Conservation (phyloP, 2,888 invertebrate genomes). For the Idaea dimidiata region DNA sequence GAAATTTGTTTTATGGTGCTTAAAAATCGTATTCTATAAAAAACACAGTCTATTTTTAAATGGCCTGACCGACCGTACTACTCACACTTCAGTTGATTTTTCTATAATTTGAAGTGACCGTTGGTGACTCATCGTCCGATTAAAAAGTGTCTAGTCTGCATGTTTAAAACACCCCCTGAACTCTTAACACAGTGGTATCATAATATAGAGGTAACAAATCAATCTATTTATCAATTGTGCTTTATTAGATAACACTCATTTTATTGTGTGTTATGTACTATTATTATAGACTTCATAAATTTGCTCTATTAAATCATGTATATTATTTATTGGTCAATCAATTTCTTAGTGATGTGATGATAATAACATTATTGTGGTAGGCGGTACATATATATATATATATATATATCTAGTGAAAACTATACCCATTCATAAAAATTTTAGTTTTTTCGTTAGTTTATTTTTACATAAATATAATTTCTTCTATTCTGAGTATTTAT, state of each 20-base stretch:
- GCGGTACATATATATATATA: too few species aligned
- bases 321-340: slow-evolving; percentile 10
- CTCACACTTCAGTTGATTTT: not conserved
- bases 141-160: not conserved
- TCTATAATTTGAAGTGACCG: not conserved
- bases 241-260: slow-evolving; percentile 2
- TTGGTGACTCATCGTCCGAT: not conserved
- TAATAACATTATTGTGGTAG: not conserved
- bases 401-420: too few species aligned
- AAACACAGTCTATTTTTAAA: too few species aligned
- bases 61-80: too few species aligned
- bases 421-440: too few species aligned
- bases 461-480: too few species aligned
- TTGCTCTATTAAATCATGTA: not conserved
- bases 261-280: not conserved
- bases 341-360: slow-evolving; percentile 3
- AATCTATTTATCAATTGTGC: slow-evolving; percentile 13
- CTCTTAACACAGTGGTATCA: not conserved
- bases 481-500: too few species aligned
- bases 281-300: not conserved
- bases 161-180: not conserved
- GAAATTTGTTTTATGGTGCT: too few species aligned
- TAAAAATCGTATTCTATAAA: too few species aligned
- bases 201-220: slow-evolving; percentile 14
- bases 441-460: too few species aligned